These are phyloP conservation scores for Xanthorhoe designata DNA, from an alignment of 2,888 invertebrate species.

Conservation along the genomic window DNA sequence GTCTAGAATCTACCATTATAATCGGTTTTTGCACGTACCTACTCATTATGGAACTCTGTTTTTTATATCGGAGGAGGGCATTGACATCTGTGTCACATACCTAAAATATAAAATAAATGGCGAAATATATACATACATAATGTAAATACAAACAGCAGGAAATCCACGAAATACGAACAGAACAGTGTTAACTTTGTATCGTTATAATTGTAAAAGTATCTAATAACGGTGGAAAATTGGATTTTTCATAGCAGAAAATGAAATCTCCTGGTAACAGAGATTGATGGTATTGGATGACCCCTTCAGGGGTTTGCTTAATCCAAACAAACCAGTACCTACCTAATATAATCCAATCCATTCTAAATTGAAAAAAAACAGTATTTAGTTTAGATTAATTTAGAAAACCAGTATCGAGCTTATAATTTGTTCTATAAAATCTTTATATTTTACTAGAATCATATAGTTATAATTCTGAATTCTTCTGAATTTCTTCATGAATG, in stretches of 20 bases:
- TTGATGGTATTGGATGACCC: slow-evolving; percentile 48
- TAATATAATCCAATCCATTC: slow-evolving; percentile 29
- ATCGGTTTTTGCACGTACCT: too few species aligned
- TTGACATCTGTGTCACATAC: too few species aligned
- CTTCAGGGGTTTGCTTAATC: slow-evolving; percentile 38
- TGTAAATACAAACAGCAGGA: too few species aligned
- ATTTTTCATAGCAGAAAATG: slow-evolving; percentile 23
- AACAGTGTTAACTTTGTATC: neutral
- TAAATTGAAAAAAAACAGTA: slow-evolving; percentile 51
- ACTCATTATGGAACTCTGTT: too few species aligned
- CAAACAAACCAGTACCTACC: slow-evolving; percentile 24
- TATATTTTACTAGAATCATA: neutral
- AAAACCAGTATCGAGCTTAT: neutral
- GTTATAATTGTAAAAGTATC: neutral
- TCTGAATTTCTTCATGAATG: too few species aligned
- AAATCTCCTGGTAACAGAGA: slow-evolving; percentile 41
- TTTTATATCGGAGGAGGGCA: too few species aligned
- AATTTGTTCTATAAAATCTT: neutral
- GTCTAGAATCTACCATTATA: too few species aligned
- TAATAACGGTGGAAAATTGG: slow-evolving; percentile 17
- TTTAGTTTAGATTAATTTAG: slow-evolving; percentile 21
- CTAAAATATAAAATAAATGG: too few species aligned
- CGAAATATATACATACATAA: too few species aligned
- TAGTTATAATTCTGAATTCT: too few species aligned
- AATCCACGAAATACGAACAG: neutral